A percentile compares a stretch with the other conserved stretches of the same genome.
phyloP scores from a whole-genome alignment of 2,113 vertebrate species.

The Lasiurus cinereus region DNA sequence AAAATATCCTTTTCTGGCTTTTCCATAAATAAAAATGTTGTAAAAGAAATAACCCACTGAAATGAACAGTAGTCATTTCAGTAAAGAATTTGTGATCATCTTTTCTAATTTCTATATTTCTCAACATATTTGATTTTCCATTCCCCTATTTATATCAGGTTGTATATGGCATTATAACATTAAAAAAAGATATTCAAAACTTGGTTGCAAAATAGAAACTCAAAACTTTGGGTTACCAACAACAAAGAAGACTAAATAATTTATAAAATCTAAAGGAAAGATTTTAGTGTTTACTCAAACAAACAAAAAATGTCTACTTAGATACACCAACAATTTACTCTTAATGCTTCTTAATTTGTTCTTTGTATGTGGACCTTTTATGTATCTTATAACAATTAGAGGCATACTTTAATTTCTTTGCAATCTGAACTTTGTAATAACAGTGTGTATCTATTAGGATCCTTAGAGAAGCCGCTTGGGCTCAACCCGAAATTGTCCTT shows the following conservation, averaged over 20 bases:
- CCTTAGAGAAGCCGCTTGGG: not conserved
- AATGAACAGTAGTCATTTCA: not conserved
- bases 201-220: conserved; percentile 1
- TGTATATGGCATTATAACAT: not conserved
- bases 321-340: conserved; percentile 1
- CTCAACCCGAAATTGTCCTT: not conserved
- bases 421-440: conserved; percentile 46
- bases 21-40: not conserved
- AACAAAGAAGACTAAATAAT: conserved; percentile 1
- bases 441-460: conserved; percentile 6
- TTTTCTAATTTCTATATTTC: not conserved
- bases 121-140: not conserved
- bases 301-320: not conserved
- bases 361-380: not conserved
- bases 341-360: not conserved
- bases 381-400: not conserved
- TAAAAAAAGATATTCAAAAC: not conserved
- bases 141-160: not conserved
- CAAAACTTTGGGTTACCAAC: not conserved
- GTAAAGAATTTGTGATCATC: not conserved
- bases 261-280: not conserved
- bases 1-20: not conserved
- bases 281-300: conserved; percentile 27
- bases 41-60: conserved; percentile 11
- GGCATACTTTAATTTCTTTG: conserved; percentile 60